Base-by-base conservation (phyloP, 1,140 invertebrate species). In the Camponotus floridanus region DNA sequence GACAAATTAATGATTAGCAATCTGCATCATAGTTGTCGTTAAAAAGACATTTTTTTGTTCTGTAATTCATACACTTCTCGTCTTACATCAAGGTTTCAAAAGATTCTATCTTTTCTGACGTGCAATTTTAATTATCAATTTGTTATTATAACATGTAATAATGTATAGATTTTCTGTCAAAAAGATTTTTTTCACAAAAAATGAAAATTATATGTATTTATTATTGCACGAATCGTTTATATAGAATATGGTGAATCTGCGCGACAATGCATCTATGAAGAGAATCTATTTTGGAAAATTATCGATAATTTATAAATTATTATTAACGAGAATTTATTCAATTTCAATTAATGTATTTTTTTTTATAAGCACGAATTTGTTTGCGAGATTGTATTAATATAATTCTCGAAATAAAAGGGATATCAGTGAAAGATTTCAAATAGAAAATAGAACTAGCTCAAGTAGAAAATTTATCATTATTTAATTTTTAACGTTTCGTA, bases 1-100 rank as follows among this genome's bases (percentile, higher is more conserved):
- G 13, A 80, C 48, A 39, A 59, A 80, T 80, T 39, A 70, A 70
- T 59, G 65, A 13, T 18, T 8, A 31, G 11, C 36, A 36, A 80
- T 57, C n/a, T 9, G 21, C 21, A 18, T 1, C 21, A 31, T 36
- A 59, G 9, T 2, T 42, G 48, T 15, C 4, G 1, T 8, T n/a
- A 70, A 68, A 15, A 15, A n/a, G 9, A 68, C 8, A n/a, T 21
- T 9, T 7, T 13, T 67, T 21, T 45, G 5, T 55, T 57, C 31
- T 11, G 6, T 15, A 8, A 67, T 2, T 11, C 18, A 0, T 4
- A 4, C 15, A 71, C 51, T 15, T 31, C 62, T 26, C 7, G 13
- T 11, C 31, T 80, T 39, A 36, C 18, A 11, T 6, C 21, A 42
- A 31, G 21, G 0, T 67, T 18, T 57, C 1, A 21, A 11, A 70